These are phyloP conservation scores for Himalopsyche kuldschensis DNA, from an alignment of 2,888 invertebrate species.

Conservation along the genomic window DNA sequence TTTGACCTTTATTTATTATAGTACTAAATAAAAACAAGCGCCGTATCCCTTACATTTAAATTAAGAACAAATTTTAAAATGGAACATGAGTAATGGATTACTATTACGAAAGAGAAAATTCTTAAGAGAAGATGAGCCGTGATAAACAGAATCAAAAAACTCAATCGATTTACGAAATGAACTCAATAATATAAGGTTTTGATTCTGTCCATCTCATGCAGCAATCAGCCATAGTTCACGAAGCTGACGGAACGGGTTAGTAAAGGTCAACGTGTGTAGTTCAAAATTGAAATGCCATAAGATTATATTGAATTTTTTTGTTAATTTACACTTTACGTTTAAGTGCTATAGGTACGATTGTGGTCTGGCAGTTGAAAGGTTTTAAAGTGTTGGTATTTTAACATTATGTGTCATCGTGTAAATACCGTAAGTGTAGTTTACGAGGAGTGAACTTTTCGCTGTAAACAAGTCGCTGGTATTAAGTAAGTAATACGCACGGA, in stretches of 20 bases:
- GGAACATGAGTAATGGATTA: slow-evolving; percentile 23
- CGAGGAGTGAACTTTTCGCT: not conserved
- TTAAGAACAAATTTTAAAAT: not conserved
- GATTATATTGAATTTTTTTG: not conserved
- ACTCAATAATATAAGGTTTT: not conserved
- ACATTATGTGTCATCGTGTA: not conserved
- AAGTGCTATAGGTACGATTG: not conserved
- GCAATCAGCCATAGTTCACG: slow-evolving; percentile 34
- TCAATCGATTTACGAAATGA: not conserved
- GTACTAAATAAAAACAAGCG: not conserved
- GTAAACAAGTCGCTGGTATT: not conserved
- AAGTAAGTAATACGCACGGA: not conserved
- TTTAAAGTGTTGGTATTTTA: not conserved
- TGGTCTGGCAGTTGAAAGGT: not conserved
- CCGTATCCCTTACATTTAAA: not conserved
- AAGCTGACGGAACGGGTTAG: slow-evolving; percentile 34
- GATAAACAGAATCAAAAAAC: not conserved
- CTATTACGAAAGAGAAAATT: slow-evolving; percentile 19
- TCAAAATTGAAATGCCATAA: slow-evolving; percentile 15
- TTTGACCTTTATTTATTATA: too few species aligned
- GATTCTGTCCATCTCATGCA: slow-evolving; percentile 7
- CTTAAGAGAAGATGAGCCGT: not conserved
- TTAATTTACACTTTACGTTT: not conserved
- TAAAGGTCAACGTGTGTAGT: slow-evolving; percentile 25
- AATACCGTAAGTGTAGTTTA: not conserved